Conservation (phyloP, 2,113 vertebrate species). For the Neogale vison region DNA sequence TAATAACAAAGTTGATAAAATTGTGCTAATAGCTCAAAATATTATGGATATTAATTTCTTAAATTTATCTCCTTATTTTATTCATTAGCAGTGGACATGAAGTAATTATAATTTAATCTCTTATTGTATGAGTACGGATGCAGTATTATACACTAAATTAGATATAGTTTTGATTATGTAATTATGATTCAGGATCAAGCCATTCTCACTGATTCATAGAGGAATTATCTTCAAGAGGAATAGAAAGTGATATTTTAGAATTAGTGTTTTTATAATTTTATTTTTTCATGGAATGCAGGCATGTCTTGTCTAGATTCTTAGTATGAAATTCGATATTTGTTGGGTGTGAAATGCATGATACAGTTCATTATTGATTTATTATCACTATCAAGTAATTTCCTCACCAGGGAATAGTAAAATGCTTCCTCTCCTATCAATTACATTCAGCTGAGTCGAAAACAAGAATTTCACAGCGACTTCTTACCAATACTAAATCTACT, state of each 20-base stretch:
- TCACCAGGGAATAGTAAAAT: rapidly evolving
- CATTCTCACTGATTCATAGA: not conserved
- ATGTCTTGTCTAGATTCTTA: not conserved
- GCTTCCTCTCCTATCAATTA: not conserved
- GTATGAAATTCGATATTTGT: not conserved
- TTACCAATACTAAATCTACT: not conserved
- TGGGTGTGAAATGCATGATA: not conserved
- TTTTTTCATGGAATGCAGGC: not conserved
- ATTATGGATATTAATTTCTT: not conserved
- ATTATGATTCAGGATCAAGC: not conserved
- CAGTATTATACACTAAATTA: not conserved
- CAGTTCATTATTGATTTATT: not conserved
- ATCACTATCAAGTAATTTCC: not conserved
- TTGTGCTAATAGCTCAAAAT: not conserved
- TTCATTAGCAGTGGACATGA: not conserved
- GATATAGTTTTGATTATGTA: not conserved
- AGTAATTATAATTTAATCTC: not conserved
- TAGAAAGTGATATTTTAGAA: not conserved
- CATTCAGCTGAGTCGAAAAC: not conserved
- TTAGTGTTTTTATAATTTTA: not conserved
- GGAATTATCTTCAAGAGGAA: not conserved
- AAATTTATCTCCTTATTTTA: not conserved
- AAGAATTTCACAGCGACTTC: not conserved
- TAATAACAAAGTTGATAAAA: not conserved
- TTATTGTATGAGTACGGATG: not conserved